A percentile compares a stretch with the other conserved stretches of the same genome.
phyloP scores from a whole-genome alignment of 2,113 vertebrate species.

The Saiga tatarica region DNA sequence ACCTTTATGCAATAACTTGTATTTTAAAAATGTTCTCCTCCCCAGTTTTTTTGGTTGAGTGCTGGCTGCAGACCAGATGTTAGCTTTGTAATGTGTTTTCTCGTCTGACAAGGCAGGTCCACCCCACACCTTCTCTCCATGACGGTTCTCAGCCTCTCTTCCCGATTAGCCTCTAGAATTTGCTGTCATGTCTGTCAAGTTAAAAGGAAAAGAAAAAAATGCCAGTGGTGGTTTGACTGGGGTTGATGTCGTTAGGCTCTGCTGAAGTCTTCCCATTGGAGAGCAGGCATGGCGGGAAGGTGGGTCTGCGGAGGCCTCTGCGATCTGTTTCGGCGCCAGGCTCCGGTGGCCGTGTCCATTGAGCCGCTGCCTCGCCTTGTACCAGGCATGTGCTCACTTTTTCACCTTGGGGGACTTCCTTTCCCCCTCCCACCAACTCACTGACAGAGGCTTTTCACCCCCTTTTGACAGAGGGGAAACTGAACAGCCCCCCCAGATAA shows the following conservation, averaged over 20 bases:
- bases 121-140: background rate
- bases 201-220: background rate
- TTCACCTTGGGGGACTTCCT: background rate
- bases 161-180: background rate
- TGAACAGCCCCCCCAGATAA: background rate
- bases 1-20: background rate
- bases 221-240: background rate
- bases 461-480: background rate
- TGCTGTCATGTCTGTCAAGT: background rate
- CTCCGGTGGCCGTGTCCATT: background rate
- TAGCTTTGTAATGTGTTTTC: background rate
- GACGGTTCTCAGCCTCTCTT: background rate
- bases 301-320: background rate
- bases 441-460: background rate
- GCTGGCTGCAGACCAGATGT: background rate
- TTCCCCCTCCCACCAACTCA: background rate
- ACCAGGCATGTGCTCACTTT: background rate
- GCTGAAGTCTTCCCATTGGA: background rate
- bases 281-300: background rate
- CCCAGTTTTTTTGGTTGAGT: background rate
- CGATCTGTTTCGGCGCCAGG: background rate
- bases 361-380: rapidly evolving
- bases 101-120: background rate
- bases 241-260: background rate
- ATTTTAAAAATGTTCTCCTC: background rate